phyloP scores from a whole-genome alignment of 2,797 vertebrate species.

The Vultur gryphus region DNA sequence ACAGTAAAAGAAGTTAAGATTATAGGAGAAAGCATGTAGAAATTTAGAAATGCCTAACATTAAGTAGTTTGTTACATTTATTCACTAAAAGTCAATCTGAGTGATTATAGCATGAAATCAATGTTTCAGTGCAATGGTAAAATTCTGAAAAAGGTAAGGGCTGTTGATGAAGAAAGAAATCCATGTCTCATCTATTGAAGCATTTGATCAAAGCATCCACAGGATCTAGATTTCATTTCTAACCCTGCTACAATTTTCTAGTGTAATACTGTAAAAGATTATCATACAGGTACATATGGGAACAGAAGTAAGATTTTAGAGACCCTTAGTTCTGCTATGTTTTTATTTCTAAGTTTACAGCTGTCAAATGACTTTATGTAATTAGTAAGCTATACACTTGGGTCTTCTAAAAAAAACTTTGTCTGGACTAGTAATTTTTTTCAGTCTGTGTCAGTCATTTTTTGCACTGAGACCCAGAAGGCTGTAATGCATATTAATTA shows the following conservation, averaged over 20 bases:
- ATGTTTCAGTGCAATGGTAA: neutral
- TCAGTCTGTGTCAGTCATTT: neutral
- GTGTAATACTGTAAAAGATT: neutral
- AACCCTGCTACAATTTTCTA: neutral
- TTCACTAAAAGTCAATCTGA: neutral
- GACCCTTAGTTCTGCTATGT: neutral
- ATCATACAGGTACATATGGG: neutral
- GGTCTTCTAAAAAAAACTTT: neutral
- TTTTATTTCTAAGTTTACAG: neutral
- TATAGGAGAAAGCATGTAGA: neutral
- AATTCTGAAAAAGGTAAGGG: neutral
- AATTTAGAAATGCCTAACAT: neutral
- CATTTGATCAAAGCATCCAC: neutral
- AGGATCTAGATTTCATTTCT: neutral
- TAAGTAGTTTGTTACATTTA: neutral
- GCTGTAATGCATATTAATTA: neutral
- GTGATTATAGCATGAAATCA: neutral
- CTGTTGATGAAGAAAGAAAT: neutral
- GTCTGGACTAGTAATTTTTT: neutral
- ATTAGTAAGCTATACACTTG: neutral
- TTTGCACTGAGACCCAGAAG: neutral
- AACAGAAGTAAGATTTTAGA: neutral
- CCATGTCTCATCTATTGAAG: neutral
- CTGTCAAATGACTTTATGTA: neutral
- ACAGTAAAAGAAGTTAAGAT: neutral